A percentile compares a stretch with the other conserved stretches of the same genome.
These are phyloP conservation scores for Amphiprion percula DNA, from an alignment of 2,113 vertebrate genomes.

Conservation along the genomic window DNA sequence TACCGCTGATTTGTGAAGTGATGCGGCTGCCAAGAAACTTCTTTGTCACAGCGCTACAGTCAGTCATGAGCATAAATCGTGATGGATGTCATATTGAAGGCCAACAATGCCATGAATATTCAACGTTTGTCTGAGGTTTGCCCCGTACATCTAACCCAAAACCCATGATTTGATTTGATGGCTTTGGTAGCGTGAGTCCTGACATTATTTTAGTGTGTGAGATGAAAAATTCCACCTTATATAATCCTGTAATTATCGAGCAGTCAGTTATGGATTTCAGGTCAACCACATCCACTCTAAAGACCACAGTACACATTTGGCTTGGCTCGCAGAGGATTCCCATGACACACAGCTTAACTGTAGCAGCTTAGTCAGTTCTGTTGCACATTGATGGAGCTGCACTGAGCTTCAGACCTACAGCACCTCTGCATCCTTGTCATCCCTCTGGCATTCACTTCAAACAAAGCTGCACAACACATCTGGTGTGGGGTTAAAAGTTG, in stretches of 20 bases:
- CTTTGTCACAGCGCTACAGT: constrained; percentile 50
- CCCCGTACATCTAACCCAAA: constrained; percentile 10
- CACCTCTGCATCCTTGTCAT: constrained; percentile 37
- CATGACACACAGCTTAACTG: constrained; percentile 1
- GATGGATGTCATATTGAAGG: constrained; percentile 33
- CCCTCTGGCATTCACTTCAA: constrained; percentile 27
- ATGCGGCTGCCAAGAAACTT: constrained; percentile 47
- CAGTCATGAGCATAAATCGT: constrained; percentile 45
- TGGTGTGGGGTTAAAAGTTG: constrained; percentile 19
- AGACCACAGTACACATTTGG: constrained; percentile 19
- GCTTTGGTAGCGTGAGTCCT: constrained; percentile 42
- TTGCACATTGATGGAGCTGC: neutral
- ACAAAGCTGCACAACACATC: neutral
- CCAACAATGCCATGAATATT: constrained; percentile 52
- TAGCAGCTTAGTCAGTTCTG: neutral
- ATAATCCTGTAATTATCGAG: constrained; percentile 52
- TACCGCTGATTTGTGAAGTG: constrained; percentile 55
- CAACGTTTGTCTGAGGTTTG: constrained; percentile 32
- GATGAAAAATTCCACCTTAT: constrained; percentile 42
- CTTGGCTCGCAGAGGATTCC: constrained; percentile 1
- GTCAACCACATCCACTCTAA: constrained; percentile 50
- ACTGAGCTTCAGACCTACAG: constrained; percentile 15
- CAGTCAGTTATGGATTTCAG: constrained; percentile 60
- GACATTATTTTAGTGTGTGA: constrained; percentile 33
- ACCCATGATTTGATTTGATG: constrained; percentile 32